Percentiles rank a stretch among this genome's conserved stretches.
Evolutionary conservation across 2,113 vertebrate genomes (phyloP).

Genomic region (Poecilia latipinna): DNA sequence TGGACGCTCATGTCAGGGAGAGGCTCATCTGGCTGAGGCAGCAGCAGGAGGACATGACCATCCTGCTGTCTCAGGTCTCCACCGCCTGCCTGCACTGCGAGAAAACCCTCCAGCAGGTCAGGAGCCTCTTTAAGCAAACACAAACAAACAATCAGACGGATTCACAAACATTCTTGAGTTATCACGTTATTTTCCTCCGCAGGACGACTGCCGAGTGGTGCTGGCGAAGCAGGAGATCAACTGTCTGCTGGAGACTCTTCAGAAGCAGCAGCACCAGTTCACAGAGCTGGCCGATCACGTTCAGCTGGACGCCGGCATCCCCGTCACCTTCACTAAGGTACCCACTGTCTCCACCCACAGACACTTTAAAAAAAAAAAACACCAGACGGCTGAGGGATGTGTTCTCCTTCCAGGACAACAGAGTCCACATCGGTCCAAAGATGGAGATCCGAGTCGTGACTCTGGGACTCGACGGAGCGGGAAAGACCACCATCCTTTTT

Average conservation of each 20-base stretch:
- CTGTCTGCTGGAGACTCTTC: constrained; percentile 90
- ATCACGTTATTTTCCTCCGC: not conserved
- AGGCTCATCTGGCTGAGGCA: constrained; percentile 97
- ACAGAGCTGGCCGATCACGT: constrained; percentile 95
- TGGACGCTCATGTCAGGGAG: constrained; percentile 95
- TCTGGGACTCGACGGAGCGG: constrained; percentile 93
- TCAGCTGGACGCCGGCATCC: constrained; percentile 95
- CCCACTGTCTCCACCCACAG: not conserved
- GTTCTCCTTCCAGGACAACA: constrained; percentile 86
- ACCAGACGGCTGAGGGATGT: not conserved
- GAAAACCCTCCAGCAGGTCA: constrained; percentile 97
- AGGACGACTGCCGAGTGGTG: constrained; percentile 98
- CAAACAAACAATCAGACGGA: too few species aligned
- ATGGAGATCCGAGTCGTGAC: constrained; percentile 99
- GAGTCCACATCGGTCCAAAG: constrained; percentile 98
- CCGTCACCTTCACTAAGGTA: constrained; percentile 99
- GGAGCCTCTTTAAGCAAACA: not conserved
- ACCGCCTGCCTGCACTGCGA: constrained; percentile 98
- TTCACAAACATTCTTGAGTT: too few species aligned
- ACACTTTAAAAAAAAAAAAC: not conserved
- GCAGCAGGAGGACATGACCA: constrained; percentile 99
- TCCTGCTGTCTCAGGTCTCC: constrained; percentile 96
- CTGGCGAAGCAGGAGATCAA: constrained; percentile 96
- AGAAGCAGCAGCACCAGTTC: constrained; percentile 98
- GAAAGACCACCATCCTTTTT: constrained; percentile 98